Evolutionary conservation across 2,113 vertebrate genomes (phyloP).

Genomic region (Heterotis niloticus): DNA sequence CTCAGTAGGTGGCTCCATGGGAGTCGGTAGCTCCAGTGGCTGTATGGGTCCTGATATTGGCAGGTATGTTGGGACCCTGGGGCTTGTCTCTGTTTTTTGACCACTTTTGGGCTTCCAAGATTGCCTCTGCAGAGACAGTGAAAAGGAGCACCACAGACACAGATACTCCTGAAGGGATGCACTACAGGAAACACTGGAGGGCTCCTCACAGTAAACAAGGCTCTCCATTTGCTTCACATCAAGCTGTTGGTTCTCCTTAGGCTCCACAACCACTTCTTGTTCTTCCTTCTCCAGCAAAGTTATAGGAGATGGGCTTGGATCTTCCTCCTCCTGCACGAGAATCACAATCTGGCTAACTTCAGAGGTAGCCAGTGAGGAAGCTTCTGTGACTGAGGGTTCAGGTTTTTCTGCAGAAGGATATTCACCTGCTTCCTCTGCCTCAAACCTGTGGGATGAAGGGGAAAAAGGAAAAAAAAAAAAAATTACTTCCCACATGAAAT

Average conservation of each 20-base stretch:
- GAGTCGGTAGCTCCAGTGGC: conserved; percentile 33
- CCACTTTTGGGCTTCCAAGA: conserved; percentile 45
- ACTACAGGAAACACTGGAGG: conserved; percentile 76
- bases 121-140: conserved; percentile 61
- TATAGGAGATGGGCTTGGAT: conserved; percentile 74
- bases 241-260: conserved; percentile 36
- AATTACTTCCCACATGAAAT: background rate
- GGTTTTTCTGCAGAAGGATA: conserved; percentile 34
- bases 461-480: background rate
- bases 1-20: conserved; percentile 42
- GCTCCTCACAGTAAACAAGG: conserved; percentile 71
- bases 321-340: conserved; percentile 82
- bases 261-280: conserved; percentile 55
- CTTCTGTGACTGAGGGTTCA: conserved; percentile 23
- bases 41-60: conserved; percentile 17
- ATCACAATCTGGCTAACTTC: conserved; percentile 83
- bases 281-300: conserved; percentile 67
- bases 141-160: conserved; percentile 74
- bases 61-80: background rate
- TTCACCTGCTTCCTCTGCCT: conserved; percentile 38
- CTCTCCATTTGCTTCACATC: conserved; percentile 72
- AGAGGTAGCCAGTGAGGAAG: conserved; percentile 44
- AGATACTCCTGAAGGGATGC: conserved; percentile 82
- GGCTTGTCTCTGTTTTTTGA: conserved; percentile 24
- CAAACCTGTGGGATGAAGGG: conserved; percentile 43